These are phyloP conservation scores for Trachelipus rathkii DNA, from an alignment of 1,140 invertebrate genomes.

Conservation along the genomic window DNA sequence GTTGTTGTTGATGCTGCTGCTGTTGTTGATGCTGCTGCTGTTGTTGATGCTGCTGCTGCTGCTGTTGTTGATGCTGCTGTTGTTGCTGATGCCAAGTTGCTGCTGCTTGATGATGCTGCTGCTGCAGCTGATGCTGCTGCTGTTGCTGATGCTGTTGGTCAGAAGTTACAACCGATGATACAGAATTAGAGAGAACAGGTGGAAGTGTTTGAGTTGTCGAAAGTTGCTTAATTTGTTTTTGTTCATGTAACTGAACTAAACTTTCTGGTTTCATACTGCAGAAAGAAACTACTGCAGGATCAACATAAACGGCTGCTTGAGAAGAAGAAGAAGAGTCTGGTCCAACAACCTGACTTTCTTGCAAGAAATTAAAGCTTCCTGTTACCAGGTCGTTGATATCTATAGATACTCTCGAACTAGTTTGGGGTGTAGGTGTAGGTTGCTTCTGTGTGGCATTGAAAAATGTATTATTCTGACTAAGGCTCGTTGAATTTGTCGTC, in stretches of 20 bases:
- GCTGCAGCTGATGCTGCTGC: not conserved
- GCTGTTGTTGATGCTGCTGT: not conserved
- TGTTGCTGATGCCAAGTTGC: not conserved
- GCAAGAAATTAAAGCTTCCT: not conserved
- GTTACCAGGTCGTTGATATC: slow-evolving; percentile 3
- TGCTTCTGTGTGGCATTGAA: not conserved
- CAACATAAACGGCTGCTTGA: not conserved
- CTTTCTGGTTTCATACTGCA: not conserved
- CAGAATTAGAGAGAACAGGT: not conserved
- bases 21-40: not conserved
- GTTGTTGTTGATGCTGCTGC: not conserved
- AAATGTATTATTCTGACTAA: not conserved
- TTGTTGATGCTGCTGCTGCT: not conserved
- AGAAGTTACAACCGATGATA: not conserved
- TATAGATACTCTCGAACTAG: not conserved
- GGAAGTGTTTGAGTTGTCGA: not conserved
- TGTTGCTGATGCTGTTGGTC: not conserved
- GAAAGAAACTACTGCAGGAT: not conserved
- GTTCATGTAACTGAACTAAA: not conserved
- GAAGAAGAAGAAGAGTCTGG: not conserved
- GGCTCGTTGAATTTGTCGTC: not conserved
- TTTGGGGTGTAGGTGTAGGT: not conserved
- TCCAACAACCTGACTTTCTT: not conserved
- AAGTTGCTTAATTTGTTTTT: not conserved
- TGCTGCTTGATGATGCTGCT: too few species aligned